Evolutionary conservation across 2,888 invertebrate species (phyloP).

Genomic region (Argyresthia albistria): DNA sequence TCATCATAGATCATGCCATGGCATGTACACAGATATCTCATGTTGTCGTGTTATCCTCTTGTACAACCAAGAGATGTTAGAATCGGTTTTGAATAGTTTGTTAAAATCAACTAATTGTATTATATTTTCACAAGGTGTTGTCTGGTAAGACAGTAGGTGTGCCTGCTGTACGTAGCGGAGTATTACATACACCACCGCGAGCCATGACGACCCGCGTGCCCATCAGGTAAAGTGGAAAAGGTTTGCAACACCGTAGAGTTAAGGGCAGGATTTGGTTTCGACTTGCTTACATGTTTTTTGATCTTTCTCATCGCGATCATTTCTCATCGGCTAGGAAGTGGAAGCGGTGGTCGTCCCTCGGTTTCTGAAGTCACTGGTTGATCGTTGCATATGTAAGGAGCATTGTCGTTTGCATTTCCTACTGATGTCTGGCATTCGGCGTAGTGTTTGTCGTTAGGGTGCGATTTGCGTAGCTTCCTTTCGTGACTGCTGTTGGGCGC

Average conservation of each 20-base stretch:
- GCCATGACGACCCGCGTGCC: constrained; percentile 39
- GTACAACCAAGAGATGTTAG: constrained; percentile 42
- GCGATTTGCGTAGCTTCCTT: neutral
- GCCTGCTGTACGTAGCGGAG: constrained; percentile 61
- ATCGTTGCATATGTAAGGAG: no score
- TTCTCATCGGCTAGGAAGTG: constrained; percentile 63
- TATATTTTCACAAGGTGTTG: constrained; percentile 73
- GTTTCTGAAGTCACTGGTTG: neutral
- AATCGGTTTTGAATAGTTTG: constrained; percentile 39
- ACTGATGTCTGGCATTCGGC: constrained; percentile 61
- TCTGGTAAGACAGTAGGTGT: constrained; percentile 72
- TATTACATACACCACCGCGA: constrained; percentile 48
- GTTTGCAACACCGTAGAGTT: constrained; percentile 44
- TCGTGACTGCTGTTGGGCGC: constrained; percentile 11
- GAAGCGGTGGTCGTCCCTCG: constrained; percentile 31
- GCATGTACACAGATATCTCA: constrained; percentile 10
- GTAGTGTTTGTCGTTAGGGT: constrained; percentile 30
- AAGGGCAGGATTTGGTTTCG: constrained; percentile 51
- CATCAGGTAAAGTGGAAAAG: constrained; percentile 66
- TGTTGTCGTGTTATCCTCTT: constrained; percentile 40
- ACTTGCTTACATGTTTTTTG: constrained; percentile 36
- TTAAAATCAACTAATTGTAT: constrained; percentile 70
- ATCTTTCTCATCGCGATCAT: constrained; percentile 51
- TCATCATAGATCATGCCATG: constrained; percentile 21
- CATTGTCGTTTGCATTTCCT: constrained; percentile 62